These are phyloP conservation scores for Hanleya hanleyi DNA, from an alignment of 2,888 invertebrate genomes.

Conservation along the genomic window DNA sequence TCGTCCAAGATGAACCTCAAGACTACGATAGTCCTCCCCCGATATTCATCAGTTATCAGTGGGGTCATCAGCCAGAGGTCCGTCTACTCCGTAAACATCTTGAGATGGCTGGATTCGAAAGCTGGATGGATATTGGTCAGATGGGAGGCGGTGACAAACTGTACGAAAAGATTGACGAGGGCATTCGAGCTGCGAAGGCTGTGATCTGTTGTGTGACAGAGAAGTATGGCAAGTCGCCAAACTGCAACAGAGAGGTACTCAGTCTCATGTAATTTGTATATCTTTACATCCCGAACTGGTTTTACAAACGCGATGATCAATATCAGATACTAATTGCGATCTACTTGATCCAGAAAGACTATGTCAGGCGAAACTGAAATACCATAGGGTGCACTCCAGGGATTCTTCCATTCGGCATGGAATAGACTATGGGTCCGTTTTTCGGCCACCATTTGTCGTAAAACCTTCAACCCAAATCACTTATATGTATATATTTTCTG, in stretches of 20 bases:
- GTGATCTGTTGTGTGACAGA: slow-evolving; percentile 63
- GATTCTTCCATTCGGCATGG: too few species aligned
- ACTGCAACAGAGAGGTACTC: slow-evolving; percentile 71
- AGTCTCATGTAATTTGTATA: too few species aligned
- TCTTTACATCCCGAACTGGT: too few species aligned
- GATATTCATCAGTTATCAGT: slow-evolving; percentile 68
- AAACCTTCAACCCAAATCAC: too few species aligned
- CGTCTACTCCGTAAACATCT: slow-evolving; percentile 65
- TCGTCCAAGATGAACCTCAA: slow-evolving; percentile 48
- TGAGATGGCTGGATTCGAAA: slow-evolving; percentile 65
- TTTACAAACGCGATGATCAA: too few species aligned
- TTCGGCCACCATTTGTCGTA: too few species aligned
- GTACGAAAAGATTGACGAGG: slow-evolving; percentile 68
- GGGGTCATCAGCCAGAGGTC: slow-evolving; percentile 69
- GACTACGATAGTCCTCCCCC: slow-evolving; percentile 43
- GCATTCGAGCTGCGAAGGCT: slow-evolving; percentile 65
- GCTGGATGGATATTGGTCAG: slow-evolving; percentile 72
- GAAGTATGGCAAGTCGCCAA: slow-evolving; percentile 69
- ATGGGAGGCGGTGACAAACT: slow-evolving; percentile 73
- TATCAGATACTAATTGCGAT: too few species aligned
- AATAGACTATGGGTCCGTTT: too few species aligned
- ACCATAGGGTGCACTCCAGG: too few species aligned
- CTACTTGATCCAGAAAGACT: too few species aligned
- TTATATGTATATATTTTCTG: too few species aligned
- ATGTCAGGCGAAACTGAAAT: too few species aligned